Evolutionary conservation across 2,113 vertebrate species (phyloP).

Genomic region (Hippocampus guttulatus): DNA sequence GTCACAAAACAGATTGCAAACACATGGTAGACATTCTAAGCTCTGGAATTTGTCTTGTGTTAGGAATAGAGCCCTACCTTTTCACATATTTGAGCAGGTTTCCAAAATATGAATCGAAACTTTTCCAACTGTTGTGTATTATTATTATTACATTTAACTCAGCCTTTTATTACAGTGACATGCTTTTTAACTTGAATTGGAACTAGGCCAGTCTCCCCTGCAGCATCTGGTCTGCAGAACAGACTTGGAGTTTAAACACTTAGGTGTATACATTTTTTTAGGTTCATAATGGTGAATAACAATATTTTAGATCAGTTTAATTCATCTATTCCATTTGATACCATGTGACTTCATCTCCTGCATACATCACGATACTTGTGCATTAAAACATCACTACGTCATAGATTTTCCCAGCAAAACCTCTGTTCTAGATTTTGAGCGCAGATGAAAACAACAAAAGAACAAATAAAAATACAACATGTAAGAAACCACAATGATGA

Average conservation of each 20-base stretch:
- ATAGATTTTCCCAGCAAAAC: constrained; percentile 1
- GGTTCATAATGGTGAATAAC: not conserved
- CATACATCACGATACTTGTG: not conserved
- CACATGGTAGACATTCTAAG: constrained; percentile 43
- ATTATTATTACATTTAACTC: constrained; percentile 12
- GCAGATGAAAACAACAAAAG: not conserved
- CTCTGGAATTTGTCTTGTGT: constrained; percentile 35
- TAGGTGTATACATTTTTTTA: not conserved
- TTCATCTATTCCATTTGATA: not conserved
- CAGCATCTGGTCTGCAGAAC: constrained; percentile 20
- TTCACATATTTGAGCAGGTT: constrained; percentile 27
- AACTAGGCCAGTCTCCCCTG: constrained; percentile 32
- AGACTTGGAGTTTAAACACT: not conserved
- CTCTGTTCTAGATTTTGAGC: not conserved
- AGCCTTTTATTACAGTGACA: constrained; percentile 22
- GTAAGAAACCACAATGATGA: not conserved
- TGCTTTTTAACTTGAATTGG: constrained; percentile 23
- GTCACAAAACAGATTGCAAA: constrained; percentile 53
- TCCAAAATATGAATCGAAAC: constrained; percentile 27
- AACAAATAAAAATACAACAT: constrained; percentile 2
- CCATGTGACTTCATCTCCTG: not conserved
- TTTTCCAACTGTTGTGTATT: constrained; percentile 34
- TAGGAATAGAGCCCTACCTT: constrained; percentile 28
- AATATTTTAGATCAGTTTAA: not conserved
- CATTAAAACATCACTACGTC: not conserved